These are phyloP conservation scores for Sinotaia quadrata DNA, from an alignment of 2,888 invertebrate species.

Conservation along the genomic window DNA sequence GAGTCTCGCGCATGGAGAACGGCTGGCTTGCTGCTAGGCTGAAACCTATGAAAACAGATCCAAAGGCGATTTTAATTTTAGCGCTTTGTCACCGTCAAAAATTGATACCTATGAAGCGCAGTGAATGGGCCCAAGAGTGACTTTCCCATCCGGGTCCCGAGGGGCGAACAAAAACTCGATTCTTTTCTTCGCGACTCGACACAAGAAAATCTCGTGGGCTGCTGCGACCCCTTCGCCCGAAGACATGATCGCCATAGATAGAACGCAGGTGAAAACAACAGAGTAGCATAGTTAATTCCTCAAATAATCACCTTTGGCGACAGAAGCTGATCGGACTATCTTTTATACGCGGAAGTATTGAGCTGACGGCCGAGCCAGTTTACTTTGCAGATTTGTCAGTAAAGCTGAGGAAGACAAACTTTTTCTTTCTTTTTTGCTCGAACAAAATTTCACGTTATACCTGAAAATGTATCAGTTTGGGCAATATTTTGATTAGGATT, in stretches of 20 bases:
- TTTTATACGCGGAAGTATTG: no score
- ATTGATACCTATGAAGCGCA: conserved; percentile 27
- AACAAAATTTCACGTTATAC: no score
- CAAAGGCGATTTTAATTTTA: conserved; percentile 18
- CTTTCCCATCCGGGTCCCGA: conserved; percentile 23
- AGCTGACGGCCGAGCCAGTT: no score
- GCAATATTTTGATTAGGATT: no score
- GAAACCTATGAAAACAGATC: conserved; percentile 19
- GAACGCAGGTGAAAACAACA: no score
- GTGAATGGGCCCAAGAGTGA: conserved; percentile 14
- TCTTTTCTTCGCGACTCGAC: background rate
- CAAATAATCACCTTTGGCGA: no score
- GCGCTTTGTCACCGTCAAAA: conserved; percentile 20
- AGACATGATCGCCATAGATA: conserved; percentile 1
- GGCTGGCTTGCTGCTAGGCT: background rate
- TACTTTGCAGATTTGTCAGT: no score
- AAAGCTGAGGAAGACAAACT: no score
- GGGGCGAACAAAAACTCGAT: conserved; percentile 15
- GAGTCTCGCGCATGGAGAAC: conserved; percentile 7
- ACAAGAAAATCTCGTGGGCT: background rate
- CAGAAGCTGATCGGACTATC: no score
- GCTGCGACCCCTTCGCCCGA: background rate
- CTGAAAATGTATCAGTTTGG: no score
- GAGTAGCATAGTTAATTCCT: no score
- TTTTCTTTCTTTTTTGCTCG: no score